These are phyloP conservation scores for Harmothoe impar DNA, from an alignment of 2,888 invertebrate species.

Conservation along the genomic window DNA sequence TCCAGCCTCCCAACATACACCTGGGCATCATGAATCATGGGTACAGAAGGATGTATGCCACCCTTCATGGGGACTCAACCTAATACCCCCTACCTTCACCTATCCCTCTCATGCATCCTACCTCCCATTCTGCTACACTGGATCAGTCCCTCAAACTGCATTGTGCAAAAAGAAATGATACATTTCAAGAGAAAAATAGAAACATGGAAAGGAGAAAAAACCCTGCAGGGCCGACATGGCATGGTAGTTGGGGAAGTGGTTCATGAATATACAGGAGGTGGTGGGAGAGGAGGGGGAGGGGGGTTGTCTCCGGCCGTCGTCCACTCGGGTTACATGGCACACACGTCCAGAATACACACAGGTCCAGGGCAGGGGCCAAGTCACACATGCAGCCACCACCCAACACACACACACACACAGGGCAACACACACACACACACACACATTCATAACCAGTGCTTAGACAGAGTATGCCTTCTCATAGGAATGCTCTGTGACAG, in stretches of 20 bases:
- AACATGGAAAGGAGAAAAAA: not conserved
- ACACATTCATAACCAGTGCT: not conserved
- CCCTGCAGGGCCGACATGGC: not conserved
- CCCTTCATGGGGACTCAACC: not conserved
- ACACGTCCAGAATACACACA: constrained; percentile 15
- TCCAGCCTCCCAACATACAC: not conserved
- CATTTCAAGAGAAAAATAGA: not conserved
- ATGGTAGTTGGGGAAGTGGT: not conserved
- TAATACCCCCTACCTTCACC: not conserved
- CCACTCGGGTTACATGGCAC: constrained; percentile 11
- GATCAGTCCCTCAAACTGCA: too few species aligned
- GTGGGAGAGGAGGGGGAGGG: not conserved
- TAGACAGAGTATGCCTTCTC: not conserved
- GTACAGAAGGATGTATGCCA: not conserved
- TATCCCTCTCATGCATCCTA: too few species aligned
- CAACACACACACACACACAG: not conserved
- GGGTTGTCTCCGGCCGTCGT: not conserved
- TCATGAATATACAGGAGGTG: constrained; percentile 54
- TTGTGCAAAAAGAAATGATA: too few species aligned
- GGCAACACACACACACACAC: not conserved
- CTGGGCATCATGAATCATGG: not conserved
- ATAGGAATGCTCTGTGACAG: not conserved
- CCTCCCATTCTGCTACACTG: too few species aligned
- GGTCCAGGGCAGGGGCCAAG: not conserved
- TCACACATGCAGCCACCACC: not conserved